phyloP scores from a whole-genome alignment of 2,888 invertebrate species.

The Phrixothrix hirtus region DNA sequence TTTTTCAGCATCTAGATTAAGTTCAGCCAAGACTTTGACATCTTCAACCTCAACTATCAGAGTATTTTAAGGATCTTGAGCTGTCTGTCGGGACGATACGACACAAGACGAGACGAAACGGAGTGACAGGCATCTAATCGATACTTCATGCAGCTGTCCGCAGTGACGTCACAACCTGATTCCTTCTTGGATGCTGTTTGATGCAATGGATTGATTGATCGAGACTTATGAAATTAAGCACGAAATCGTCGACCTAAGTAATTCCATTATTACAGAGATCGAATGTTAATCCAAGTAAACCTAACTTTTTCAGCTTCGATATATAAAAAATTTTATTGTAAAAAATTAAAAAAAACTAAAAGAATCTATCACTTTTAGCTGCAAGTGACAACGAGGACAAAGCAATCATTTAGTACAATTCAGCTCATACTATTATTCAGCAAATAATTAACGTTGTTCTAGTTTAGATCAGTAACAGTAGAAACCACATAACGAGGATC shows the following conservation, averaged over 20 bases:
- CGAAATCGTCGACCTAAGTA: neutral
- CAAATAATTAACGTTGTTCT: conserved; percentile 34
- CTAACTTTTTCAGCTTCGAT: no score
- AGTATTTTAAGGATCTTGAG: conserved; percentile 27
- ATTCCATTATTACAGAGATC: neutral
- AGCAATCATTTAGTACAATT: conserved; percentile 29
- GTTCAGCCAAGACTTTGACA: conserved; percentile 18
- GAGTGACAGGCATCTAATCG: conserved; percentile 54
- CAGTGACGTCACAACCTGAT: conserved; percentile 54
- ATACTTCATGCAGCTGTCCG: conserved; percentile 56
- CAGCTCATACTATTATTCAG: conserved; percentile 29
- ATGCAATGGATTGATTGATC: conserved; percentile 32
- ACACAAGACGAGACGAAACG: conserved; percentile 48
- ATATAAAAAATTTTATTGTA: neutral
- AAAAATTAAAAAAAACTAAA: conserved; percentile 1
- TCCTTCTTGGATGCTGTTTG: conserved; percentile 37
- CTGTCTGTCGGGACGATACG: conserved; percentile 44
- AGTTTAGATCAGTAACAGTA: conserved; percentile 34
- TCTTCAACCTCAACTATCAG: conserved; percentile 18
- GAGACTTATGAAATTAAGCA: conserved; percentile 2
- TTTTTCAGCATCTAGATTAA: no score
- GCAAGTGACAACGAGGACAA: conserved; percentile 27
- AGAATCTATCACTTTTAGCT: conserved; percentile 20
- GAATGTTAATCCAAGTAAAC: neutral
- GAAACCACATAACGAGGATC: conserved; percentile 41